Percentiles rank a stretch among this genome's conserved stretches.
Evolutionary conservation across 2,113 vertebrate species (phyloP).

Genomic region (Morone saxatilis): DNA sequence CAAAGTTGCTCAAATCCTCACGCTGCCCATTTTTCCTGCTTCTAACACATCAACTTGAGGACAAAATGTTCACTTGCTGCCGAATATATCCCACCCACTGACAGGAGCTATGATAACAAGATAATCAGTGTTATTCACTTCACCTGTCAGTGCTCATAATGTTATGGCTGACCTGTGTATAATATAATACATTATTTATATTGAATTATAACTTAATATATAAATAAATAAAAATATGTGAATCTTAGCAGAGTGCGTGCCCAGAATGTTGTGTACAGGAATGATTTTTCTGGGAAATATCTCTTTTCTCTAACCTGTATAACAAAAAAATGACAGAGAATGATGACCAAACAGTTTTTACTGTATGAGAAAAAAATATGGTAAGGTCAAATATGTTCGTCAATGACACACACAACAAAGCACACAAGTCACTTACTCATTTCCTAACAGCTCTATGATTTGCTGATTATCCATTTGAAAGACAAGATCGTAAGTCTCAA

Average conservation of each 20-base stretch:
- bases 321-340: too few relatives aligned
- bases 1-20: too few relatives aligned
- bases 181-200: too few relatives aligned
- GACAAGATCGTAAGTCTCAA: neutral
- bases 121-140: too few relatives aligned
- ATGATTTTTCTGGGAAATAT: neutral
- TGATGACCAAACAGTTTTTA: neutral
- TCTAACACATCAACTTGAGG: too few relatives aligned
- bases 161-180: too few relatives aligned
- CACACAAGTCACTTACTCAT: neutral
- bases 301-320: neutral
- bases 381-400: neutral
- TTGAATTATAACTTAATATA: neutral
- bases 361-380: neutral
- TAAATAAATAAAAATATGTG: neutral
- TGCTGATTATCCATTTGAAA: slow-evolving; percentile 22
- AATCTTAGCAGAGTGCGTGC: neutral
- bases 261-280: neutral
- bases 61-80: too few relatives aligned
- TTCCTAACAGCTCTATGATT: neutral
- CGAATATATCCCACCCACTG: too few relatives aligned
- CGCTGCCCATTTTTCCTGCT: too few relatives aligned
- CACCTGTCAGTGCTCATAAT: too few relatives aligned
- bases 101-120: too few relatives aligned
- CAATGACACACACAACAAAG: neutral